phyloP scores from a whole-genome alignment of 2,888 invertebrate genomes.

The Exocentrus adspersus region DNA sequence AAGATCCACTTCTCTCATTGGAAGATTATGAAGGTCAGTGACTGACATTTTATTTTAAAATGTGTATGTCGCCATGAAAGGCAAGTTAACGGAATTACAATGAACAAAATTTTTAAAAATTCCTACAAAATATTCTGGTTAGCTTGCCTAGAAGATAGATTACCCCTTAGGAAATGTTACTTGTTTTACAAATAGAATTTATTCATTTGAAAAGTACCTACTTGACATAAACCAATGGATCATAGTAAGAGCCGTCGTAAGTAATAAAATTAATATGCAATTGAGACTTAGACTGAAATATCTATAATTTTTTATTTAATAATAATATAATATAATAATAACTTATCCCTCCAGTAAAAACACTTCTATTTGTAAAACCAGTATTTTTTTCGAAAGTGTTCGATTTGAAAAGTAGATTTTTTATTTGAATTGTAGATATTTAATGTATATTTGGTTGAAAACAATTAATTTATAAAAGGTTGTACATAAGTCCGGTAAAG shows the following conservation, averaged over 20 bases:
- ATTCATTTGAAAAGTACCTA: constrained; percentile 18
- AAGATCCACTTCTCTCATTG: constrained; percentile 39
- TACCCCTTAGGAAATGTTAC: constrained; percentile 34
- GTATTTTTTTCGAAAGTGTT: constrained; percentile 37
- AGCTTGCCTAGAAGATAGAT: constrained; percentile 41
- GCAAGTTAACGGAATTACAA: constrained; percentile 46
- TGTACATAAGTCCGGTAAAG: constrained; percentile 59
- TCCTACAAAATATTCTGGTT: constrained; percentile 43
- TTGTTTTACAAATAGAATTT: constrained; percentile 38
- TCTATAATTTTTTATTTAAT: no score
- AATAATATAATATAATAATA: no score
- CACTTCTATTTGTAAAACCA: constrained; percentile 17
- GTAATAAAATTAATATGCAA: no score
- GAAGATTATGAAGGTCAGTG: constrained; percentile 52
- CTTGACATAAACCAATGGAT: background rate
- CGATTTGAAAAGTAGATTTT: constrained; percentile 47
- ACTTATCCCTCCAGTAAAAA: background rate
- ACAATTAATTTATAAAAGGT: constrained; percentile 54
- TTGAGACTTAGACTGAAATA: no score
- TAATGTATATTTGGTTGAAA: constrained; percentile 61
- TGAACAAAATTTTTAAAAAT: constrained; percentile 25
- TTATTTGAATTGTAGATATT: constrained; percentile 59
- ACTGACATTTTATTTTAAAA: constrained; percentile 52
- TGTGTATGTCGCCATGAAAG: constrained; percentile 42
- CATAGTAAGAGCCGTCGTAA: no score